These are phyloP conservation scores for Thinocorus orbignyianus DNA, from an alignment of 2,113 vertebrate species.

Conservation along the genomic window DNA sequence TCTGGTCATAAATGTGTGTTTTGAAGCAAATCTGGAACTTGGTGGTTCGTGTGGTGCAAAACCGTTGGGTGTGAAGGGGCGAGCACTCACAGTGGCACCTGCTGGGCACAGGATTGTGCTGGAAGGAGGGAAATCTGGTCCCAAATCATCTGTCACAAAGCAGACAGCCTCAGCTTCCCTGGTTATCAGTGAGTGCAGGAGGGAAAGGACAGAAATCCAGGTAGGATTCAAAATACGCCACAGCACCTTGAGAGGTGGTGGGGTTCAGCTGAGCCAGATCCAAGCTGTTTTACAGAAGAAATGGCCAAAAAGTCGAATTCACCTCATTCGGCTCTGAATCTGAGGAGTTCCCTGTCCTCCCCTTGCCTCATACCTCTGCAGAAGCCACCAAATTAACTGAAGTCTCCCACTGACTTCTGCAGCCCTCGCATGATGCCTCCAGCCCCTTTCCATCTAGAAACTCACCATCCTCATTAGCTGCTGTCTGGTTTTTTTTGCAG, in stretches of 20 bases:
- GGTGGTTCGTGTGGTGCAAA: rapidly evolving
- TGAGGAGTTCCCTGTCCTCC: neutral
- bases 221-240: rapidly evolving
- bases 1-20: rapidly evolving
- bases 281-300: neutral
- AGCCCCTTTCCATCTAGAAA: neutral
- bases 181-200: neutral
- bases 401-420: neutral
- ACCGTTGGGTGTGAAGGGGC: neutral
- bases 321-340: neutral
- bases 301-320: neutral
- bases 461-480: neutral
- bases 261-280: neutral
- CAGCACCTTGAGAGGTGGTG: neutral
- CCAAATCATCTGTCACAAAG: rapidly evolving
- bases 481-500: neutral
- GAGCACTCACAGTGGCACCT: rapidly evolving
- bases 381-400: neutral
- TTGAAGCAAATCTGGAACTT: neutral
- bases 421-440: neutral
- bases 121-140: neutral
- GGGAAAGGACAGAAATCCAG: neutral
- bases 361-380: neutral
- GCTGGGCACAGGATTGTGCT: rapidly evolving
- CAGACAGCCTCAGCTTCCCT: neutral